Evolutionary conservation across 2,888 invertebrate species (phyloP).

Genomic region (Leucophora obtusa): DNA sequence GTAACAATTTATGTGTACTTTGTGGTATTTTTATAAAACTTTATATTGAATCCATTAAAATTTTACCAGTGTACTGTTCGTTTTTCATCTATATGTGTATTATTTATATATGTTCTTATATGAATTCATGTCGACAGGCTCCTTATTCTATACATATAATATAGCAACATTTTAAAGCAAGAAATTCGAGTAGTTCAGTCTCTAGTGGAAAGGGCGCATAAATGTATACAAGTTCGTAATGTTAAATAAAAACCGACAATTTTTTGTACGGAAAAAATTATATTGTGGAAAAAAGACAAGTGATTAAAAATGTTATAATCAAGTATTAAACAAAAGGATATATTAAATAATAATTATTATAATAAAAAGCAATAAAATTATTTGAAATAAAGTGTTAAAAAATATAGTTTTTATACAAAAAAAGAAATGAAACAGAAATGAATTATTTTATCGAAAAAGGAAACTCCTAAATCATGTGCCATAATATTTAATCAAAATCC

Average conservation of each 20-base stretch:
- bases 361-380: not conserved
- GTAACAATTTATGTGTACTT: too few relatives aligned
- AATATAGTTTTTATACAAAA: not conserved
- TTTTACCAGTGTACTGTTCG: slow-evolving; percentile 1
- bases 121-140: slow-evolving; percentile 53
- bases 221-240: slow-evolving; percentile 57
- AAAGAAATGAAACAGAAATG: not conserved
- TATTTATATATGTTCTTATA: not conserved
- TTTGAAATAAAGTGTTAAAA: not conserved
- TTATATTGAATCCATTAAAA: not conserved
- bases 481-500: slow-evolving; percentile 1
- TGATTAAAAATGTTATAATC: not conserved
- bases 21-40: too few relatives aligned
- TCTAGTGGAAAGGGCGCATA: slow-evolving; percentile 61
- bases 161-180: slow-evolving; percentile 36
- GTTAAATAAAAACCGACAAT: slow-evolving; percentile 50
- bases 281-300: slow-evolving; percentile 28
- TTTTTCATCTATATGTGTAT: not conserved
- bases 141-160: slow-evolving; percentile 33
- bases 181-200: slow-evolving; percentile 58
- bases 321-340: not conserved
- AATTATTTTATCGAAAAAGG: too few relatives aligned
- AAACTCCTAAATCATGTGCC: slow-evolving; percentile 41
- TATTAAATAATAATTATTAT: not conserved
- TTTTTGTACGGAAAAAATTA: slow-evolving; percentile 49